Base-by-base conservation (phyloP, 2,113 vertebrate genomes). In the Hymenochirus boettgeri region DNA sequence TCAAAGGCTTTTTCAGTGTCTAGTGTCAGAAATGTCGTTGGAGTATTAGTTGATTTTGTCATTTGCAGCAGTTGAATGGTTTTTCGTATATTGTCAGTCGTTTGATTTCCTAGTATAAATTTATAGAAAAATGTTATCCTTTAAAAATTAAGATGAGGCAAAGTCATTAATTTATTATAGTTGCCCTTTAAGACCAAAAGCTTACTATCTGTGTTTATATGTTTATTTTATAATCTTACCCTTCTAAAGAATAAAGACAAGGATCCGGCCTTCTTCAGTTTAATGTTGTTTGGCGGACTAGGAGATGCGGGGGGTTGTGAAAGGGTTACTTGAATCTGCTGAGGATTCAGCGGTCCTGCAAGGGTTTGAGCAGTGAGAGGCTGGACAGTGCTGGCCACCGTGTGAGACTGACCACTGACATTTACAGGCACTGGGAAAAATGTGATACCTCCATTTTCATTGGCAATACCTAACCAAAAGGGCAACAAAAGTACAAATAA, bases 401-500 rank as follows among this genome's bases (percentile, higher is more conserved):
- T 67, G 1, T 76, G 85, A 1, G 88, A 70, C 77, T 90, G 90
- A 0, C 86, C 75, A 0, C 83, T 84, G 2, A 96, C 80, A 0
- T 86, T 91, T 1, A 92, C 85, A 5, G 90, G 88, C 3, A 91
- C 87, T 0, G 90, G 89, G 70, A 91, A 89, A 76, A 92, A 91
- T 0, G 90, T 91, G 66, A 96, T 94, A 19, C 93, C 90, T 72
- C 93, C 93, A 1, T 87, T 95, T 76, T 95, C 93, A 65, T 94
- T 96, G 75, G 93, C 89, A 59, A 95, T 95, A n/a, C 92, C 91
- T 95, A 74, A 64, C 62, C 3, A 62, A 17, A 3, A 35, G 31
- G 29, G 17, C 22, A 25, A n/a, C 3, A 7, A 19, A 3, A 48
- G 37, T 19, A 5, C 19, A n/a, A n/a, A n/a, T n/a, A n/a, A n/a